Evolutionary conservation across 2,113 vertebrate genomes (phyloP).

Genomic region (Macroglossus sobrinus): DNA sequence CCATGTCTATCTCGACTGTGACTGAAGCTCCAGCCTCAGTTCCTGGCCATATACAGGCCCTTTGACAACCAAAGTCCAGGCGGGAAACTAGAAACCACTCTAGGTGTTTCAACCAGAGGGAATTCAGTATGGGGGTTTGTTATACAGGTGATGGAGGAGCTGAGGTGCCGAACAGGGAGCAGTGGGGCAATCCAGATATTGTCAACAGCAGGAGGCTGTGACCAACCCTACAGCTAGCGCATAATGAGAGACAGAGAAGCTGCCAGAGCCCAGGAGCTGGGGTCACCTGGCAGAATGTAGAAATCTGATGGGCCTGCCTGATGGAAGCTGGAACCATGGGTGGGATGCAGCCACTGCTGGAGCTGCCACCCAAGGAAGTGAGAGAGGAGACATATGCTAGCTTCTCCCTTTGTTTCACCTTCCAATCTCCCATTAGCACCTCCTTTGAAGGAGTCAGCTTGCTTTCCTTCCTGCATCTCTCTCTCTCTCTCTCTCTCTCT

Average conservation of each 20-base stretch:
- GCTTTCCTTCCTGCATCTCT: neutral
- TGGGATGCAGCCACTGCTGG: too few relatives aligned
- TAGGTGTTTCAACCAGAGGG: neutral
- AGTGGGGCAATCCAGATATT: neutral
- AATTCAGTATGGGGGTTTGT: neutral
- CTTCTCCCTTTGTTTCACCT: neutral
- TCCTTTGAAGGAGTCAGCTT: neutral
- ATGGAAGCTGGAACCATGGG: neutral
- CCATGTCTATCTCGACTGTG: neutral
- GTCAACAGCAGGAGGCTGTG: neutral
- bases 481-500: too few relatives aligned
- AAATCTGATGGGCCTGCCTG: neutral
- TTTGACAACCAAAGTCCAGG: neutral
- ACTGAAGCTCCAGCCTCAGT: neutral
- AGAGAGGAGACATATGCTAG: neutral
- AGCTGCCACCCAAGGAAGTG: neutral
- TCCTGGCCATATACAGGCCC: neutral
- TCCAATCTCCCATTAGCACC: neutral
- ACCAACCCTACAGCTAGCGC: too few relatives aligned
- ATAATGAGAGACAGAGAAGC: neutral
- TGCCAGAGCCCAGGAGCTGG: neutral
- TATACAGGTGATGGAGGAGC: neutral
- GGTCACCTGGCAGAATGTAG: neutral
- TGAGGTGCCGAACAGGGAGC: neutral
- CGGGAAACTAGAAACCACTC: rapidly evolving